Evolutionary conservation across 2,888 invertebrate species (phyloP).

Genomic region (Dorcus parallelipipedus): DNA sequence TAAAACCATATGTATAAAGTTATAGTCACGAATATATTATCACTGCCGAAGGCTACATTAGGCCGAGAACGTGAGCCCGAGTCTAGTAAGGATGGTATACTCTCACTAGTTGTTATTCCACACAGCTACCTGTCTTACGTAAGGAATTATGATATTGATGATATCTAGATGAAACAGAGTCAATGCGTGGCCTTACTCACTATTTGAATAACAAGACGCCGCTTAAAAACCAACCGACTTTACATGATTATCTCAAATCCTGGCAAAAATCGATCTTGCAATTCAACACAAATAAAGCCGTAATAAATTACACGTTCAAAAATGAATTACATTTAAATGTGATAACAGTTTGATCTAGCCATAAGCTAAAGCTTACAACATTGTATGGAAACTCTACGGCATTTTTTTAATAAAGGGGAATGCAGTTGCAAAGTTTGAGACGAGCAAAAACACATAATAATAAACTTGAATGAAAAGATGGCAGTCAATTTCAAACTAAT

Average conservation of each 20-base stretch:
- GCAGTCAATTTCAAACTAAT: slow-evolving; percentile 13
- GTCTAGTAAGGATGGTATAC: background rate
- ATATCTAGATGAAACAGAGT: slow-evolving; percentile 36
- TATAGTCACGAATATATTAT: too few species aligned
- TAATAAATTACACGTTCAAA: too few species aligned
- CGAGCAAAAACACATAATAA: background rate
- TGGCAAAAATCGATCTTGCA: too few species aligned
- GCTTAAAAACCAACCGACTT: background rate
- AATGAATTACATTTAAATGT: too few species aligned
- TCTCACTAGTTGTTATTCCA: slow-evolving; percentile 27
- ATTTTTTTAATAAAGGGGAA: too few species aligned
- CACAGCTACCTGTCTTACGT: slow-evolving; percentile 45
- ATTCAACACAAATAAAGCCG: too few species aligned
- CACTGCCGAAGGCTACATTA: background rate
- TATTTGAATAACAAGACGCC: background rate
- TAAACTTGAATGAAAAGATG: slow-evolving; percentile 3
- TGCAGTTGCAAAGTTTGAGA: background rate
- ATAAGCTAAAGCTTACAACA: too few species aligned
- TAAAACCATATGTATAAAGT: too few species aligned
- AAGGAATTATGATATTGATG: slow-evolving; percentile 47
- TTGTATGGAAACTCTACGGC: too few species aligned
- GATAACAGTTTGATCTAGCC: too few species aligned
- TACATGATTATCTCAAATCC: background rate
- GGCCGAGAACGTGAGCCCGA: background rate
- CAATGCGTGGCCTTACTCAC: slow-evolving; percentile 5